Evolutionary conservation across 2,797 vertebrate genomes (phyloP), one percentile per base, ranked within the genome.

Genomic region (Poecilia wingei): DNA sequence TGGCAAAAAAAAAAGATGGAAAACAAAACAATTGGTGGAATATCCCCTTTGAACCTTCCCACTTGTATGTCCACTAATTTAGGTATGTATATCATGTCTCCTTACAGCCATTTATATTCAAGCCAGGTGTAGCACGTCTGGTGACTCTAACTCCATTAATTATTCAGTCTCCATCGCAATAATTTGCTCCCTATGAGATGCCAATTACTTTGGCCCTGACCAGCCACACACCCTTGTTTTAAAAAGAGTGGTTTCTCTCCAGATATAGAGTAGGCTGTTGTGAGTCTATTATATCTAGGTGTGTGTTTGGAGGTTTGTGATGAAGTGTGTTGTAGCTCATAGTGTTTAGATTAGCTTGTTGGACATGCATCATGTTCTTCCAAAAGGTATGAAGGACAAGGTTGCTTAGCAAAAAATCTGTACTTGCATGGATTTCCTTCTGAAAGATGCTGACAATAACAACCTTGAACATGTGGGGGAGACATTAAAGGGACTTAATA

Each of bases 161-260:
- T 90, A 90, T 94, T 93, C 83, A 92, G 81, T 89, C 81, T 61
- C 79, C 61, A 41, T 90, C 39, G 31, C 83, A 86, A 88, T 89
- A 85, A 91, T 90, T 91, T 88, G 84, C 84, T 90, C 81, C 86
- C 85, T 88, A 70, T 55, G 89, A 90, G 84, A 91, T 47, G 43
- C 88, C 87, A 86, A 87, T 91, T 90, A 81, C 79, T 88, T 83
- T 87, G 59, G 75, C 74, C 79, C 84, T 82, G 83, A 91, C 84
- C 82, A 79, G 73, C 74, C 79, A n/a, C 69, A 82, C 70, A 33
- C 69, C 59, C 81, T 86, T 45, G 49, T 86, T 39, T 87, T 70
- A 61, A 82, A 90, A 88, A 71, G 43, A 82, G 70, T 9, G 4
- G 78, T 81, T 81, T 82, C 76, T 86, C 80, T 55, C 82, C 74